Evolutionary conservation across 2,113 vertebrate species (phyloP), one percentile per base, ranked within the genome.

Genomic region (Recurvirostra avosetta): DNA sequence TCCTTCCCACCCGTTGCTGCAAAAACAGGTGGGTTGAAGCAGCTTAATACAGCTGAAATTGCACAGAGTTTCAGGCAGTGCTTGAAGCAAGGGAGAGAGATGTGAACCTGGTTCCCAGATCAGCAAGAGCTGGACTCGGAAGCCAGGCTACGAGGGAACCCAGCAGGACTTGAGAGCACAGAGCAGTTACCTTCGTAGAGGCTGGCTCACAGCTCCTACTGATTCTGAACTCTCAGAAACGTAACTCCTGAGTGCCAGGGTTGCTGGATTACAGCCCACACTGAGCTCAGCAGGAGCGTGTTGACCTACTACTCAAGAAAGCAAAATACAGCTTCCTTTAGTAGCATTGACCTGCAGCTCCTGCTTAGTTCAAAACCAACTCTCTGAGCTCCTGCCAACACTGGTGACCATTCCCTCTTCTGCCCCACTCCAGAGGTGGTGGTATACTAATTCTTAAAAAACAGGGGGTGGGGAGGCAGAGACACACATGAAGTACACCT

Each of bases 301-400:
- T 70, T 61, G 91, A 92, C 63, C 83, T 84, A 50, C 76, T 55
- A 41, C 79, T 86, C 75, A 59, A 59, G 76, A 88, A 84, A 89
- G 52, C 89, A 96, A 94, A 96, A 78, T 4, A 86, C 72, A 91
- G 36, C 55, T 62, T 86, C 91, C 27, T 90, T 93, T 20, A 86
- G 68, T 17, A 81, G 75, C 74, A 73, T 30, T 49, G 77, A 72
- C 55, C 66, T 70, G 40, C 27, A 92, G 47, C 50, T 77, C 45
- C 71, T 80, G 63, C 38, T 80, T 62, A 71, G 59, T 50, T 94
- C 79, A 95, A 83, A 94, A 77, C 5, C 67, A 88, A 11, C 34
- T 65, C 65, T 32, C 85, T 11, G 26, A 90, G 67, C 41, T 92
- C 67, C 81, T 59, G 32, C 25, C 74, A 70, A n/a, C 18, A 41